Percentiles rank a stretch among this genome's conserved stretches.
Conservation (phyloP, 2,113 vertebrate genomes). For the Dasypus novemcinctus region DNA sequence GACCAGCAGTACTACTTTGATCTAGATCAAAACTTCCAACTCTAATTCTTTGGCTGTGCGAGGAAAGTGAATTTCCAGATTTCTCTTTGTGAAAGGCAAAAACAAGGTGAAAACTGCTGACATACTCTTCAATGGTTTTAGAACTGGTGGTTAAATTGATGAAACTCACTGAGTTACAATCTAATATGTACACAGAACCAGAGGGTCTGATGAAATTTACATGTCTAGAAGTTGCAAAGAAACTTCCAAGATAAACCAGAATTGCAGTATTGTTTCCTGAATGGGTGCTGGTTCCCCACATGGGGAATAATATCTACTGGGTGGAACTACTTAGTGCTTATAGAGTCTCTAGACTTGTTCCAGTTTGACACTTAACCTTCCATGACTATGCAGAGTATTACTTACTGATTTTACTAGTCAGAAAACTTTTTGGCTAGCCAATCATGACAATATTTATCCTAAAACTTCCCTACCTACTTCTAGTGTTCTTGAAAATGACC, state of each 20-base stretch:
- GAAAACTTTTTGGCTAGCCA: background rate
- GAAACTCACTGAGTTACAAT: conserved; percentile 28
- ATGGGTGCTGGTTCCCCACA: background rate
- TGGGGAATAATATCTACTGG: background rate
- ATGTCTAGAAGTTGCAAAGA: conserved; percentile 13
- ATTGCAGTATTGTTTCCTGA: background rate
- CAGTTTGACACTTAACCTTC: background rate
- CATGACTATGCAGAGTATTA: background rate
- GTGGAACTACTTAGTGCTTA: background rate
- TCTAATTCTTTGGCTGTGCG: conserved; percentile 46
- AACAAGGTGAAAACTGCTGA: conserved; percentile 32
- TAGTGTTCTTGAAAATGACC: conserved; percentile 5
- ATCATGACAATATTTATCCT: background rate
- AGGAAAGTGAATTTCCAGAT: conserved; percentile 60
- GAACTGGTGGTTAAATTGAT: conserved; percentile 45
- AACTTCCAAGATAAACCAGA: background rate
- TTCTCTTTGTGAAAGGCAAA: conserved; percentile 55
- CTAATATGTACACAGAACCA: conserved; percentile 41
- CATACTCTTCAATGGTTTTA: conserved; percentile 35
- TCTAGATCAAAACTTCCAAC: conserved; percentile 57
- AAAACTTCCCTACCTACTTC: background rate
- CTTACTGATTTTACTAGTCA: conserved; percentile 4
- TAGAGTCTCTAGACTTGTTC: background rate
- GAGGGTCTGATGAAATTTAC: background rate
- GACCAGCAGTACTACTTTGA: conserved; percentile 45